Evolutionary conservation across 2,797 vertebrate species (phyloP).

Genomic region (Phoeniculus purpureus): DNA sequence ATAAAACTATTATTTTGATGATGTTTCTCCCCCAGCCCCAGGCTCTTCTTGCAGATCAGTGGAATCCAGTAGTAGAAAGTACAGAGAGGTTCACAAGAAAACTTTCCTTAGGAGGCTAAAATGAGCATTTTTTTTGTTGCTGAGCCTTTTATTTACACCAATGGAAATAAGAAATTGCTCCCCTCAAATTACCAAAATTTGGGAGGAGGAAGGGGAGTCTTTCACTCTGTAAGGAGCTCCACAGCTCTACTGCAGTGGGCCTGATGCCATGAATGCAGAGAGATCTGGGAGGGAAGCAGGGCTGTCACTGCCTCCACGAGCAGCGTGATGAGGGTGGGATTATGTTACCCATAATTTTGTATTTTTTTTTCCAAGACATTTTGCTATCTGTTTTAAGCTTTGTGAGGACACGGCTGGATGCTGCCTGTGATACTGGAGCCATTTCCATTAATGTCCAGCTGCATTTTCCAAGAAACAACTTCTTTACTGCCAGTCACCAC

Average conservation of each 20-base stretch:
- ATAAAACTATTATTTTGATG: background rate
- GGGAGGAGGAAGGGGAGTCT: background rate
- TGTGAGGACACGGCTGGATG: background rate
- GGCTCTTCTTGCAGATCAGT: background rate
- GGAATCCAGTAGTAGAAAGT: background rate
- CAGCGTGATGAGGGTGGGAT: background rate
- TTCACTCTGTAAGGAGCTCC: background rate
- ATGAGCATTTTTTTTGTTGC: background rate
- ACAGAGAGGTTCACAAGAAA: background rate
- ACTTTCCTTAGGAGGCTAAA: background rate
- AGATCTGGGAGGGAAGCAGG: background rate
- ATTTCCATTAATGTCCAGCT: background rate
- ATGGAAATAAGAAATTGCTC: background rate
- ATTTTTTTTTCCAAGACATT: background rate
- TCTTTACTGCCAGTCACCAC: background rate
- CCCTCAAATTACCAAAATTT: background rate
- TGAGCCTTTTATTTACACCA: background rate
- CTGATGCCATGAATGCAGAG: background rate
- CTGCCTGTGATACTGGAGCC: background rate
- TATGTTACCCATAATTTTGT: background rate
- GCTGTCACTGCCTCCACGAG: background rate
- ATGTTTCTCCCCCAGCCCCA: accelerated
- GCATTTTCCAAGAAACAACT: background rate
- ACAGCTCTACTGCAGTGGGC: background rate
- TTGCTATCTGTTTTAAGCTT: background rate